Percentiles rank a stretch among this genome's conserved stretches.
These are phyloP conservation scores for Anguilla rostrata DNA, from an alignment of 2,113 vertebrate genomes.

Conservation along the genomic window DNA sequence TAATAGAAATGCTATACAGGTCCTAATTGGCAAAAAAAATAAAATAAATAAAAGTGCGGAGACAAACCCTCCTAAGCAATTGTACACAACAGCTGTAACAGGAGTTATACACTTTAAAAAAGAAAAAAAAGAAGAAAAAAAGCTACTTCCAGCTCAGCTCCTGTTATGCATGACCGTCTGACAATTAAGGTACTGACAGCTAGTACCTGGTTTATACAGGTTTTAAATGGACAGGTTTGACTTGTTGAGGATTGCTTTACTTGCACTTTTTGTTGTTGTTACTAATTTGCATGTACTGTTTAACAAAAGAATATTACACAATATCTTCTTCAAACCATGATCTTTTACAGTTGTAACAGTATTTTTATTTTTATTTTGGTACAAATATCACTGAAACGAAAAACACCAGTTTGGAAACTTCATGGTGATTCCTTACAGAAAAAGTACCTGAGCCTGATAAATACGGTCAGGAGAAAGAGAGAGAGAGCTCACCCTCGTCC, in stretches of 20 bases:
- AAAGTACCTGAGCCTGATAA: conserved; percentile 72
- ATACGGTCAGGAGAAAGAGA: conserved; percentile 59
- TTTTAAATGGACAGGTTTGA: conserved; percentile 21
- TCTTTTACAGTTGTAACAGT: conserved; percentile 68
- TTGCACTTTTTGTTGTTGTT: conserved; percentile 30
- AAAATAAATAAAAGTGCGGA: conserved; percentile 39
- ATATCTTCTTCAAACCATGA: conserved; percentile 51
- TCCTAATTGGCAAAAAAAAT: conserved; percentile 49
- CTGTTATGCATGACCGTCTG: not conserved
- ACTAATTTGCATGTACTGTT: conserved; percentile 45
- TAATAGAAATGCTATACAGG: conserved; percentile 44
- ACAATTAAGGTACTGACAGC: not conserved
- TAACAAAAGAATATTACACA: conserved; percentile 60
- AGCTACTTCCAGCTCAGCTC: conserved; percentile 46
- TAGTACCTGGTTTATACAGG: not conserved
- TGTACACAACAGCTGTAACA: not conserved
- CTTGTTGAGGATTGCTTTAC: conserved; percentile 38
- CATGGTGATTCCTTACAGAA: conserved; percentile 64
- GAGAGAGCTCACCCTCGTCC: conserved; percentile 41
- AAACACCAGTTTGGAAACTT: conserved; percentile 67
- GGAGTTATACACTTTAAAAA: not conserved
- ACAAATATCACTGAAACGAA: conserved; percentile 72
- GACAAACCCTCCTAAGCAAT: not conserved
- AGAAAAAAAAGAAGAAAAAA: not conserved
- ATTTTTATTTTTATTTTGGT: conserved; percentile 54